phyloP scores from a whole-genome alignment of 2,888 invertebrate species.

The Geotrupes spiniger region DNA sequence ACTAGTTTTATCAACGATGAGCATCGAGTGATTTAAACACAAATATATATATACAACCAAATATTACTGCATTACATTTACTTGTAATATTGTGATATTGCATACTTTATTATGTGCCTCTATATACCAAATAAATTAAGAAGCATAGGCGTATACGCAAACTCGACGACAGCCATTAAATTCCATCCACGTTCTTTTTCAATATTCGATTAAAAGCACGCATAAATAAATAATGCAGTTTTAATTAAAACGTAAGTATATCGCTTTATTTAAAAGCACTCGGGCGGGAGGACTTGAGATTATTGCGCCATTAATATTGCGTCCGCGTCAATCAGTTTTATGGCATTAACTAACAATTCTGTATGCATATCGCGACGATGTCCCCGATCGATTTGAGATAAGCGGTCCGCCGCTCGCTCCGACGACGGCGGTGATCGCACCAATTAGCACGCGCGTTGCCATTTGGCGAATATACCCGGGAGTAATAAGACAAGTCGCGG shows the following conservation, averaged over 20 bases:
- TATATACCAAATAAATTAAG: too few species aligned
- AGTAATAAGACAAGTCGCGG: conserved; percentile 19
- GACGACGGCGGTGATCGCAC: conserved; percentile 10
- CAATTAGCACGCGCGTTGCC: conserved; percentile 19
- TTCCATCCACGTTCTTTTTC: not conserved
- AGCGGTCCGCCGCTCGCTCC: not conserved
- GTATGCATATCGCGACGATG: conserved; percentile 28
- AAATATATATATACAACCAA: too few species aligned
- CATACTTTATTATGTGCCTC: too few species aligned
- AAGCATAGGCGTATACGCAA: too few species aligned
- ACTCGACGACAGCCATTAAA: too few species aligned
- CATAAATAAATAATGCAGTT: conserved; percentile 1
- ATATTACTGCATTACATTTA: too few species aligned
- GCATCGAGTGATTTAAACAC: too few species aligned
- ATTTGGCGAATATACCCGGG: conserved; percentile 14
- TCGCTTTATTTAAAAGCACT: conserved; percentile 2
- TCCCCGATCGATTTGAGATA: conserved; percentile 11
- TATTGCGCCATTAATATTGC: conserved; percentile 20
- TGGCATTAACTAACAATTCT: conserved; percentile 28
- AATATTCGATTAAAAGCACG: not conserved
- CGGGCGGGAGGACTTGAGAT: not conserved
- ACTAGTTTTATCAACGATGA: too few species aligned
- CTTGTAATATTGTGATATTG: too few species aligned
- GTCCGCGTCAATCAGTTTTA: conserved; percentile 27
- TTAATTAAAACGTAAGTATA: conserved; percentile 6